Evolutionary conservation across 2,888 invertebrate genomes (phyloP), one percentile per base, ranked within the genome.

Genomic region (Meandrusa payeni): DNA sequence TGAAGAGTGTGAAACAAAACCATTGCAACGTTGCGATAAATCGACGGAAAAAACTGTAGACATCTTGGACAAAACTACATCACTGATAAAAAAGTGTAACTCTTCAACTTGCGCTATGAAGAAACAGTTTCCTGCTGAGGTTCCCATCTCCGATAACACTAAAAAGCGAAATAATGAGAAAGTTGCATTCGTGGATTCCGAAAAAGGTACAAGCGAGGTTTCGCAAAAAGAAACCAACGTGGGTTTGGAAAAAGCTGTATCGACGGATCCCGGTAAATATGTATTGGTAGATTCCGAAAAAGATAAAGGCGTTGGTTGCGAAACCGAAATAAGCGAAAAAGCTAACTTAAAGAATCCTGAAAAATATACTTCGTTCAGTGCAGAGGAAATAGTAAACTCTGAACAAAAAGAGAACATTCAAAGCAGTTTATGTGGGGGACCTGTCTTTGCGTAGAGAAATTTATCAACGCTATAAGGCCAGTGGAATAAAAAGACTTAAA

Each of bases 391-490:
- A n/a, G n/a, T n/a, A n/a, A n/a, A n/a, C n/a, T 4, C 15, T 2
- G 2, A 15, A 29, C 6, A 5, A 11, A 12, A 7, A 34, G 13
- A 17, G 13, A 20, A 47, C 15, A 12, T 24, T 10, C 40, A 28
- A 46, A 47, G 5, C 27, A 26, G n/a, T 40, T 46, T 5, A 23
- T 22, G 1, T 15, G 42, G n/a, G 50, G 19, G 0, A 49, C 57
- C 10, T 70, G 73, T 43, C 31, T 66, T 43, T 72, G 75, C 41
- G 50, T 77, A 43, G 64, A 76, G 40, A 65, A 64, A 31, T 76
- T 71, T 34, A 60, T 82, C 7, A 59, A 76, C 36, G 57, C 74
- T n/a, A 75, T 82, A 29, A 69, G 76, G 44, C 77, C 79, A n/a
- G n/a, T n/a, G n/a, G 13, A 69, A 73, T 22, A 9, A 12, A 22